Base-by-base conservation (phyloP, 2,113 vertebrate species). In the Alosa alosa region DNA sequence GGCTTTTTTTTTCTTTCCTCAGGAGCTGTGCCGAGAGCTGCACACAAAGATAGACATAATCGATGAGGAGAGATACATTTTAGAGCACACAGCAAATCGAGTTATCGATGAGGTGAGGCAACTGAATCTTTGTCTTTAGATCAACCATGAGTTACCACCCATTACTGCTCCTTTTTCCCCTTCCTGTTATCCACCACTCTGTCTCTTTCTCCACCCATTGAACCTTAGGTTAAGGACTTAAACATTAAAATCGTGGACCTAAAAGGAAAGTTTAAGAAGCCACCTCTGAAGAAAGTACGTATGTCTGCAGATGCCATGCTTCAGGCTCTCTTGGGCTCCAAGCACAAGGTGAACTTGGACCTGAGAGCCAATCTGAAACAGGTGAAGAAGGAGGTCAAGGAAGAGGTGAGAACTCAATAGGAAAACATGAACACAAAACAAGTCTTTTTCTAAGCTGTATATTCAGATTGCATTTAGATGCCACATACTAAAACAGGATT, bases 341-440 rank as follows among this genome's bases (percentile, higher is more conserved):
- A 99, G 91, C 98, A 99, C 95, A 99, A 98, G 55, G 98, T 99
- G 92, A 97, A 96, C 95, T 97, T 99, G 97, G 98, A 99, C 91
- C 95, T 99, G 89, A 94, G 98, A 83, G 96, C 98, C 94, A 99
- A 98, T 93, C 95, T 99, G 90, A 99, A 99, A 93, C 98, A 99
- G 93, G 98, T 99, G 91, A 99, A 99, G 96, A 99, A 99, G 93
- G 98, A 99, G 90, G 98, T 95, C 44, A 96, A 99, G 88, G 98
- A 99, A 89, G 98, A 99, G 98, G 98, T 99, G 90, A 72, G 90
- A 55, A 41, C 45, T 39, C 81, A 25, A 18, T 8, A n/a, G 20
- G 9, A 57, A 57, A 57, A 9, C 18, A 57, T 17, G 55, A 44
- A 44, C 41, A 17, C 18, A 4, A 57, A 57, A 20, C 13, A 57